Base-by-base conservation (phyloP, 1,140 invertebrate genomes). In the Helicoverpa zea region DNA sequence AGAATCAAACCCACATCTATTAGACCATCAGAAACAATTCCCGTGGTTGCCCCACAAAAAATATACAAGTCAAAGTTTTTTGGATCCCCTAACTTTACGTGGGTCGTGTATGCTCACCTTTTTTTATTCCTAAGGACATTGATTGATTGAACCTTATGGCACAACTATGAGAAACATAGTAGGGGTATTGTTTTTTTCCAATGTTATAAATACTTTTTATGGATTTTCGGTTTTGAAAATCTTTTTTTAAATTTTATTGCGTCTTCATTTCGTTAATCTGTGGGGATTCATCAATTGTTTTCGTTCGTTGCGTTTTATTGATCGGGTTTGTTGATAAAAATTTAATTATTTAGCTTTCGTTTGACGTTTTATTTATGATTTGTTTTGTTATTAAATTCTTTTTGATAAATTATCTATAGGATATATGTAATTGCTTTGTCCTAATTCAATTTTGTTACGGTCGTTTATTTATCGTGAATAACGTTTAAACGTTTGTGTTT, bases 71-170 rank as follows among this genome's bases (percentile, higher is more conserved):
- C 84, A 79, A 86, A 83, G 81, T 88, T 94, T 92, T 94, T 92
- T 89, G 82, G 64, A 84, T 86, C 82, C 87, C 82, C 89, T 72
- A 85, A 92, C 88, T 92, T 92, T 90, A 93, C 89, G 90, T 94
- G 91, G 92, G 92, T 91, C 90, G 91, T 87, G 89, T 51, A 80
- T 82, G 81, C 81, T 84, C 83, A 84, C 88, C 86, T 91, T 91
- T 94, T 72, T 94, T 93, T 93, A 90, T 89, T 90, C 91, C 88
- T 89, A 87, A 84, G 87, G 93, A 93, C 93, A 92, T 93, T 94
- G 93, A 94, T 94, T 94, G 93, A 94, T 94, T 93, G 89, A 90
- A 91, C 92, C 88, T 92, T 93, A 91, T 91, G 88, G 87, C 83
- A 87, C 86, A 86, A 89, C 88, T 93, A 91, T 92, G 92, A 90